phyloP scores from a whole-genome alignment of 35 echinoderm and acorn worm species.

The Ophiothrix spiculata region DNA sequence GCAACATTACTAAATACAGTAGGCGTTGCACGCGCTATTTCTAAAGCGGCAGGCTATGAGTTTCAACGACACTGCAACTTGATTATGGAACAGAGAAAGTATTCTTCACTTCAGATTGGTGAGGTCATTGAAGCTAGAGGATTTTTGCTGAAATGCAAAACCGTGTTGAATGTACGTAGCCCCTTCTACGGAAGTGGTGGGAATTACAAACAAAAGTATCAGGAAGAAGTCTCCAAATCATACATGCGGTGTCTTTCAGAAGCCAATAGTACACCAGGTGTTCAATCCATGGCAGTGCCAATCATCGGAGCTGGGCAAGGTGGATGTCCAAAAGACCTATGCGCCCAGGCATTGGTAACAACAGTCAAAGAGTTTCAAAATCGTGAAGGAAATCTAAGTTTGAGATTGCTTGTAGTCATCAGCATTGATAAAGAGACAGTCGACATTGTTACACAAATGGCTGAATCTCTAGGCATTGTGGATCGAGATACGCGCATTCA shows the following conservation, averaged over 20 bases:
- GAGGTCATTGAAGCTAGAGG: not conserved
- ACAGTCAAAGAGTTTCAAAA: not conserved
- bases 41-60: not conserved
- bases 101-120: not conserved
- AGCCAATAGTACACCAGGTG: not conserved
- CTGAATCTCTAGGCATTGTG: no score
- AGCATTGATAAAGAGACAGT: not conserved
- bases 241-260: not conserved
- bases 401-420: not conserved
- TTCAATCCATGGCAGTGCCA: not conserved
- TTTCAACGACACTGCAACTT: not conserved
- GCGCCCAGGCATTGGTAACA: not conserved
- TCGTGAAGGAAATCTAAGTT: not conserved
- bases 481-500: no score
- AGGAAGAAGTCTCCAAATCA: not conserved
- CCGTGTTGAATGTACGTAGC: not conserved
- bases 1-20: not conserved
- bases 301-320: not conserved
- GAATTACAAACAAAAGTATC: not conserved
- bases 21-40: conserved; percentile 13
- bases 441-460: no score
- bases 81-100: not conserved
- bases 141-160: not conserved
- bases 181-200: not conserved
- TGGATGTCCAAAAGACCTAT: not conserved